Evolutionary conservation across 2,888 invertebrate genomes (phyloP).

Genomic region (Anthophora plumipes): DNA sequence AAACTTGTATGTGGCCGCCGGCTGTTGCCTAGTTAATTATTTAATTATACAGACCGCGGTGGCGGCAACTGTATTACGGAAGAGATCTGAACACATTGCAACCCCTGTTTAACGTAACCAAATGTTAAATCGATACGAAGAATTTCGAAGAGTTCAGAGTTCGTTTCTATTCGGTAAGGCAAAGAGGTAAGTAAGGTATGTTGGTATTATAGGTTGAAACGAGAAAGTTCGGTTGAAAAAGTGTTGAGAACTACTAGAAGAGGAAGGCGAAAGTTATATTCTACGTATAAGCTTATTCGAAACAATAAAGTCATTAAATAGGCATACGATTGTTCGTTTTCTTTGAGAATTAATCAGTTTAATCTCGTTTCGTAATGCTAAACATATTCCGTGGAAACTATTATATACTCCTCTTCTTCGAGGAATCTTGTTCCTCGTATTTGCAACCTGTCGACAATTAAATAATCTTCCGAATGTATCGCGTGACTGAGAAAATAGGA

Average conservation of each 20-base stretch:
- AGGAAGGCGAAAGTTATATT: neutral
- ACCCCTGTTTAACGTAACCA: conserved; percentile 30
- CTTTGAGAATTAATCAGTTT: neutral
- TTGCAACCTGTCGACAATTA: neutral
- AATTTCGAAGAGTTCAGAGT: neutral
- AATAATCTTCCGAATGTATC: neutral
- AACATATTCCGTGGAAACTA: neutral
- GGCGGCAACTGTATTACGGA: conserved; percentile 27
- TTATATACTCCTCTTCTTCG: neutral
- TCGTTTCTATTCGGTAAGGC: neutral
- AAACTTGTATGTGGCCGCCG: conserved; percentile 68
- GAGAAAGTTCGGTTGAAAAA: neutral
- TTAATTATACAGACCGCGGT: conserved; percentile 70
- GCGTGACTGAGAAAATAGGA: neutral
- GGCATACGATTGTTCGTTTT: neutral
- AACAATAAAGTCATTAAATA: conserved; percentile 13
- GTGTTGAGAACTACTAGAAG: neutral
- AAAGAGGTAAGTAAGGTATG: too few species aligned
- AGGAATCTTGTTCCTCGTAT: neutral
- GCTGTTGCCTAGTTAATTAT: conserved; percentile 72
- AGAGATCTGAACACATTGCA: conserved; percentile 25
- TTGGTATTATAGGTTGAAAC: neutral
- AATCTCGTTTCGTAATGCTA: neutral
- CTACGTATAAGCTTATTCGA: neutral
- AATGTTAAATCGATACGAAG: neutral